These are phyloP conservation scores for Bombus sibiricus DNA, from an alignment of 1,140 invertebrate genomes.

Conservation along the genomic window DNA sequence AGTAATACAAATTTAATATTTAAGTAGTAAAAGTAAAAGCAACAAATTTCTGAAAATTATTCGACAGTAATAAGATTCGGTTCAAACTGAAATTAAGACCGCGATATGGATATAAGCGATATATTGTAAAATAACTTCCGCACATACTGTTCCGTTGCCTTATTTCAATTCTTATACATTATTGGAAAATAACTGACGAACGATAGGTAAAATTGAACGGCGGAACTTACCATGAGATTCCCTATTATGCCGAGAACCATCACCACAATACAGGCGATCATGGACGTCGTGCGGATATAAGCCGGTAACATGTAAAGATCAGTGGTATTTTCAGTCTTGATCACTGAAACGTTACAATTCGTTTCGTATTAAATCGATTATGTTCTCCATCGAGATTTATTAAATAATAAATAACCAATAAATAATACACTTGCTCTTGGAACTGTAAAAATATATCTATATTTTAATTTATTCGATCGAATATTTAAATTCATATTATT, in stretches of 20 bases:
- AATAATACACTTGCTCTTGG: neutral
- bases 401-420: neutral
- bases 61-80: neutral
- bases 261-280: conserved; percentile 92
- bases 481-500: too few species aligned
- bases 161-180: neutral
- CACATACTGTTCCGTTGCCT: neutral
- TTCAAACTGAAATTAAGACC: neutral
- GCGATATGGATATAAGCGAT: neutral
- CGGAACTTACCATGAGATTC: conserved; percentile 70
- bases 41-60: neutral
- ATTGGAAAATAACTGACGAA: neutral
- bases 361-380: neutral
- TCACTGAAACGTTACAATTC: conserved; percentile 60
- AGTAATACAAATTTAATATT: too few species aligned
- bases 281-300: conserved; percentile 92
- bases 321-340: conserved; percentile 66
- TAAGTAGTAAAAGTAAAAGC: too few species aligned
- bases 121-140: neutral
- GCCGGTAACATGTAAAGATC: conserved; percentile 85
- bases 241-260: conserved; percentile 84
- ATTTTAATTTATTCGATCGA: too few species aligned
- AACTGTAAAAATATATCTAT: neutral
- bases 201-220: neutral
- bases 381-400: neutral